Conservation (phyloP, 2,888 invertebrate genomes). For the Scaptomyza polygonia region DNA sequence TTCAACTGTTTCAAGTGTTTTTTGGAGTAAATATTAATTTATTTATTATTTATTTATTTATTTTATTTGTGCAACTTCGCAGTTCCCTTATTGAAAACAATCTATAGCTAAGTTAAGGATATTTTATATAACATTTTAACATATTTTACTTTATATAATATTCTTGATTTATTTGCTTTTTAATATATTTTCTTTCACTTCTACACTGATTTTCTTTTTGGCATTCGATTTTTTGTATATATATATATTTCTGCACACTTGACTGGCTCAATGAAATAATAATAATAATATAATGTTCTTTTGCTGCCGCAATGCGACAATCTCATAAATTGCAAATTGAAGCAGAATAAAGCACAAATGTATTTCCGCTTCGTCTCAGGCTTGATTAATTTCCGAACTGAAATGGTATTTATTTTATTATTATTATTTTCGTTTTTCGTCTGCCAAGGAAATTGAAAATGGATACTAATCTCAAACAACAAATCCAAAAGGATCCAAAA, state of each 20-base stretch:
- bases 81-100: no score
- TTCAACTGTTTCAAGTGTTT: no score
- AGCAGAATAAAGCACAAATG: constrained; percentile 29
- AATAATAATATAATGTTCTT: constrained; percentile 12
- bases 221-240: not conserved
- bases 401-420: not conserved
- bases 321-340: constrained; percentile 43
- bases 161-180: not conserved
- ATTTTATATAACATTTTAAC: not conserved
- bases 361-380: constrained; percentile 37
- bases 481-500: not conserved
- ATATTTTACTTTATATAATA: not conserved
- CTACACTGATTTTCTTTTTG: constrained; percentile 17
- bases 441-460: constrained; percentile 55
- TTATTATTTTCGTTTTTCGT: constrained; percentile 1
- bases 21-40: no score
- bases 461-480: constrained; percentile 21
- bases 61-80: no score
- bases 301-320: constrained; percentile 42
- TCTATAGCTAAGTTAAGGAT: no score
- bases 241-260: constrained; percentile 10
- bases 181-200: not conserved
- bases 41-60: no score
- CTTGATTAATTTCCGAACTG: constrained; percentile 48
- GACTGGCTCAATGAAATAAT: constrained; percentile 8